Evolutionary conservation across 2,113 vertebrate genomes (phyloP), one percentile per base, ranked within the genome.

Genomic region (Megaceryle torquata): DNA sequence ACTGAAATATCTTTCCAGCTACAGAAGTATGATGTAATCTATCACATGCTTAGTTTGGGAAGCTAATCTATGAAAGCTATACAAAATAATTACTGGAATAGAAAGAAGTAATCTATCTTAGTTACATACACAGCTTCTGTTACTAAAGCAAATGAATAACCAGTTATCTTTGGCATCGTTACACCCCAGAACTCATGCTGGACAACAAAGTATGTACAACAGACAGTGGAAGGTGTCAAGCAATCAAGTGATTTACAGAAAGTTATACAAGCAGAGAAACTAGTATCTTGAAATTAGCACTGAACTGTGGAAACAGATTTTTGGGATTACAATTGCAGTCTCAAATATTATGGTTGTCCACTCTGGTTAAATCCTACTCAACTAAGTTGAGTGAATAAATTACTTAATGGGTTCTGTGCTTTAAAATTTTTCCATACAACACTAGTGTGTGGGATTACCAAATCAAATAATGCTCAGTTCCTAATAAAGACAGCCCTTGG

Each of bases 51-150:
- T 53, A 33, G 12, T 60, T 68, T 54, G 39, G 33, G 65, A 86
- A 78, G 28, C n/a, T 75, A 48, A 44, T 18, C 13, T n/a, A 65
- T 10, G 26, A 56, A 71, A 89, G 16, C 24, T 89, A 31, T 44
- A 57, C 29, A 71, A 57, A 89, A 80, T 41, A 95, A 70, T 68
- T 67, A 67, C 33, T 46, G 21, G 28, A n/a, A 89, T 79, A 86
- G 13, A 60, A 60, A 51, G 15, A 33, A 56, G 17, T 18, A 37
- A 75, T 72, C 68, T 76, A 70, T 72, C 68, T 80, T 37, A 50
- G 19, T 57, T 89, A 60, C 29, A 29, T 31, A n/a, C 7, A 57
- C 10, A 63, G 29, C 22, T 82, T 54, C 46, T 44, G 7, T 46
- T 41, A 54, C n/a, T 57, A 53, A 4, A 60, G 20, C 39, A 61